Conservation (phyloP, 2,113 vertebrate genomes). For the Galeopterus variegatus region DNA sequence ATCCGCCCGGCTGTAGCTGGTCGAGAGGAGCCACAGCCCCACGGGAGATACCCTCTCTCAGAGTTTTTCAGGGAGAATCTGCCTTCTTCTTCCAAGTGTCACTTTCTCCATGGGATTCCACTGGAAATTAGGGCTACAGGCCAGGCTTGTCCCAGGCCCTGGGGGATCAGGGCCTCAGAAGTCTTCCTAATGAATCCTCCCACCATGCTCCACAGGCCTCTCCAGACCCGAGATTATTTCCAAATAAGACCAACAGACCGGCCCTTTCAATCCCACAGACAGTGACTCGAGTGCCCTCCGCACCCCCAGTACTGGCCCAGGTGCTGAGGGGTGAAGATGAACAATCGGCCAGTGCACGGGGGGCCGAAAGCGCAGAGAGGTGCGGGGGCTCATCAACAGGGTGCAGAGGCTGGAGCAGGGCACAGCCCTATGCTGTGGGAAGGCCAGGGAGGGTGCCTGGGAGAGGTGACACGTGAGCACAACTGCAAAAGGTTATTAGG, state of each 20-base stretch:
- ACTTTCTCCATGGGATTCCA: rapidly evolving
- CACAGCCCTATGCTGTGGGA: rapidly evolving
- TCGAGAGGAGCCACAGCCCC: rapidly evolving
- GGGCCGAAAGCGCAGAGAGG: rapidly evolving
- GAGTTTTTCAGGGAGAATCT: not conserved
- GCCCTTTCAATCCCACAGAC: not conserved
- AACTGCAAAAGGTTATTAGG: rapidly evolving
- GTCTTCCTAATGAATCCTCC: not conserved
- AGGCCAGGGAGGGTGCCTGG: not conserved
- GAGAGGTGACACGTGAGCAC: rapidly evolving
- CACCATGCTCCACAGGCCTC: rapidly evolving
- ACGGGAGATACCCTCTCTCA: no score
- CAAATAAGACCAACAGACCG: no score
- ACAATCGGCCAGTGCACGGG: rapidly evolving
- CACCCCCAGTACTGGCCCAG: no score
- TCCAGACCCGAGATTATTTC: not conserved
- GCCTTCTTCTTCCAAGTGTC: no score
- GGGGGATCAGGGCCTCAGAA: not conserved
- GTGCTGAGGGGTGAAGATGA: not conserved
- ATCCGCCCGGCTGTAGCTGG: rapidly evolving
- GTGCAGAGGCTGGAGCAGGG: not conserved
- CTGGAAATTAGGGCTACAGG: not conserved
- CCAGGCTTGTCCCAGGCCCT: not conserved
- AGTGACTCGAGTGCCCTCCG: not conserved
- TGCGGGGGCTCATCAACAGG: rapidly evolving